Evolutionary conservation across 2,888 invertebrate genomes (phyloP), one percentile per base, ranked within the genome.

Genomic region (Diaprepes abbreviatus): DNA sequence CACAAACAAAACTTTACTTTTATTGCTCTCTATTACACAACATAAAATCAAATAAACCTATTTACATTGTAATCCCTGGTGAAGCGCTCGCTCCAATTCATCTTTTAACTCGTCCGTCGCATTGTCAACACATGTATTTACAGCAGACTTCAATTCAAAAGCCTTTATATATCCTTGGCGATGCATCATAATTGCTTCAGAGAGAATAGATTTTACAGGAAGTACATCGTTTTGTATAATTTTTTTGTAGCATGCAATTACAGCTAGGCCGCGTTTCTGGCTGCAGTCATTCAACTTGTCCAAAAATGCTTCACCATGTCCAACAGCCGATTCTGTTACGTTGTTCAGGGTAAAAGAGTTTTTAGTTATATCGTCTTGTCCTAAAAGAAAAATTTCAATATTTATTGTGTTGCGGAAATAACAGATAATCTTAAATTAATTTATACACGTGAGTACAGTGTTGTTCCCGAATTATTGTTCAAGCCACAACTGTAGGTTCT

Each of bases 231-330:
- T 73, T 1, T 71, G 71, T 5, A 82, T 81, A 14, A 82, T 76
- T 19, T 77, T 77, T 67, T 77, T 79, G 67, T 82, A 83, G 60
- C 82, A 83, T 24, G 75, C 65, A 54, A 81, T 76, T 43, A 80
- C 77, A 12, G 75, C 75, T 28, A 80, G 68, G 5, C 76, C 79
- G 0, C 69, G 48, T 64, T 79, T 79, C 38, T 73, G 62, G 60
- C 80, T 79, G 66, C 82, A 82, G 4, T 68, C 73, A 4, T 75
- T 67, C 59, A 82, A 54, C 4, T 74, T 74, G 45, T 80, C 78
- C 31, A 82, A 68, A 19, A 81, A 74, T 21, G 66, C 57, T 66
- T 81, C 80, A 1, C 78, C 81, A 12, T 75, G 65, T 7, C 66
- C 64, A 16, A 77, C 65, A 3, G 80, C 79, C 10, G 69, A 64